Evolutionary conservation across 2,888 invertebrate genomes (phyloP).

Genomic region (Lithophane socia): DNA sequence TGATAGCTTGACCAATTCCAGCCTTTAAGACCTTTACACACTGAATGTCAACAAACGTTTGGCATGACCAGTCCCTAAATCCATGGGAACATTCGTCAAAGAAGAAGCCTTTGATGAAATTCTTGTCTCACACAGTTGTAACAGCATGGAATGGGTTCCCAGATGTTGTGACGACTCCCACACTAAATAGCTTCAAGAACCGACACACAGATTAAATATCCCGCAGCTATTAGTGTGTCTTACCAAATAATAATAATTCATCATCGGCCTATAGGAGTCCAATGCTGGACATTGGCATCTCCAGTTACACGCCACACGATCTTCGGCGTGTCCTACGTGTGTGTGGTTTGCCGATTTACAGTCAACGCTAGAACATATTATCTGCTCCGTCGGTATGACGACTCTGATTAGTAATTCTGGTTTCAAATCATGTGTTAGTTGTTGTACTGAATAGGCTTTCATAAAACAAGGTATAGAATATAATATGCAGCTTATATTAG

Average conservation of each 20-base stretch:
- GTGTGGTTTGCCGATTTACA: not conserved
- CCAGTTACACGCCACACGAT: not conserved
- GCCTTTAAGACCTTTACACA: not conserved
- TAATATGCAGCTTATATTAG: conserved; percentile 6
- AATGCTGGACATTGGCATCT: not conserved
- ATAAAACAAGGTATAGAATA: not conserved
- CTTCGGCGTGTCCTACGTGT: not conserved
- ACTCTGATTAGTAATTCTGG: not conserved
- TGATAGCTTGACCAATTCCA: not conserved
- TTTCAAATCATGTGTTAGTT: not conserved
- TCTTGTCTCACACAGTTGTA: not conserved
- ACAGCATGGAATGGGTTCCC: not conserved
- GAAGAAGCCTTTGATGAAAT: not conserved
- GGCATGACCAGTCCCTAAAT: not conserved
- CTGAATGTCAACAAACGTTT: not conserved
- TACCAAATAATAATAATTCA: not conserved
- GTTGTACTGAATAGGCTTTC: not conserved
- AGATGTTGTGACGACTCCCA: not conserved
- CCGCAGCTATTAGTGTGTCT: not conserved
- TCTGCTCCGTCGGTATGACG: not conserved
- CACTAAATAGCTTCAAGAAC: not conserved
- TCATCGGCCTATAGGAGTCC: not conserved
- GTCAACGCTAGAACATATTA: not conserved
- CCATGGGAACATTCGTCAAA: not conserved
- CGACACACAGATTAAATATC: not conserved